Base-by-base conservation (phyloP, 2,888 invertebrate species). In the Hetaerina titia region DNA sequence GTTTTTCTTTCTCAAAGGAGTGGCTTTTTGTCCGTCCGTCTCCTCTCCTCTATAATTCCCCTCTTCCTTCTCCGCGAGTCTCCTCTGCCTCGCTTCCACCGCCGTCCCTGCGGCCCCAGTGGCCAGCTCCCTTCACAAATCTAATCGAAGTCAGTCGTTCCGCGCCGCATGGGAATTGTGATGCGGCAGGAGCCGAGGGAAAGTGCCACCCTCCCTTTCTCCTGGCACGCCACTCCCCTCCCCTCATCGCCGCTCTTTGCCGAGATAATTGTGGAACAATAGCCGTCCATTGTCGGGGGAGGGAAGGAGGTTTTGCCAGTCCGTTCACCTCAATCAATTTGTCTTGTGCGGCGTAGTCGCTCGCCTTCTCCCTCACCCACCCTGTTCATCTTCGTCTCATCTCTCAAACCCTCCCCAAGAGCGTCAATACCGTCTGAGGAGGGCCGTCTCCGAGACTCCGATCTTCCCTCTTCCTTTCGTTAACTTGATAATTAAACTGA, bases 91-190 rank as follows among this genome's bases (percentile, higher is more conserved):
- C 81, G 81, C 81, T n/a, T 9, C 31, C 81, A 15, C 81, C 69
- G n/a, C 9, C 22, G 19, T n/a, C 45, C 45, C 69, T 2, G 9
- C 69, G n/a, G 69, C 22, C 31, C 25, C 81, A 31, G 11, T 60
- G 60, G 60, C 11, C 60, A 60, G 22, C 81, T n/a, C 25, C 81
- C 25, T 31, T 81, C 25, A 31, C 81, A 89, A 89, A 58, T 89
- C 58, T 58, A 57, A 89, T 89, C 89, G 58, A 89, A 89, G 11
- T 22, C 19, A 19, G 56, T 89, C 89, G 89, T 22, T 89, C 57
- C 89, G 57, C 89, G 19, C 57, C n/a, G 89, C 58, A 58, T 6
- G 89, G 89, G 89, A 89, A 89, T 89, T 89, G 89, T 89, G n/a
- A 57, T 57, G 56, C 19, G 56, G 89, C 57, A 6, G 57, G 56